Conservation (phyloP, 2,888 invertebrate genomes). For the Troides aeacus region DNA sequence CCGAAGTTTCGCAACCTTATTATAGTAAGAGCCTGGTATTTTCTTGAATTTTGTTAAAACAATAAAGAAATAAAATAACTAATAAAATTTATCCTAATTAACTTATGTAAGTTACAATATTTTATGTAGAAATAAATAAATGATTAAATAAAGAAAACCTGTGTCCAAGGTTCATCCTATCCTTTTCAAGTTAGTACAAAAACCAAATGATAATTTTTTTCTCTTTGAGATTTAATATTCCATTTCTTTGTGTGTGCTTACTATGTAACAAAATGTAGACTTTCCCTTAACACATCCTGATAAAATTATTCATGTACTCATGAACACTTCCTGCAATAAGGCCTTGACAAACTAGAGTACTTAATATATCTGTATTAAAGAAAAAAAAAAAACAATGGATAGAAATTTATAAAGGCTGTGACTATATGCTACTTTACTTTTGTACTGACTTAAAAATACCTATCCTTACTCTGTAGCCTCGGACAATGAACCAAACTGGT, state of each 20-base stretch:
- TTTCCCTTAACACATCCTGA: not conserved
- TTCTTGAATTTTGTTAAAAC: slow-evolving; percentile 69
- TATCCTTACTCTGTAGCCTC: slow-evolving; percentile 27
- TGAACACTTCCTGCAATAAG: not conserved
- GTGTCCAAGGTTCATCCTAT: slow-evolving; percentile 43
- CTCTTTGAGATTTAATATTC: not conserved
- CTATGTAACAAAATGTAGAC: not conserved
- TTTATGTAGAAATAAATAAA: slow-evolving; percentile 43
- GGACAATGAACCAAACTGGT: slow-evolving; percentile 27
- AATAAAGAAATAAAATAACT: slow-evolving; percentile 56
- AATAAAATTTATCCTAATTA: slow-evolving; percentile 42
- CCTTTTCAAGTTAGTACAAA: slow-evolving; percentile 48
- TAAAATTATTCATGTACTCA: not conserved
- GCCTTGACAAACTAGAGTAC: not conserved
- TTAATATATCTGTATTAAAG: not conserved
- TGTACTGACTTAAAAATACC: slow-evolving; percentile 31
- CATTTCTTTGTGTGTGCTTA: not conserved
- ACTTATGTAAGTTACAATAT: slow-evolving; percentile 39
- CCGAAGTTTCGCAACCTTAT: slow-evolving; percentile 52
- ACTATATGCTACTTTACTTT: slow-evolving; percentile 2
- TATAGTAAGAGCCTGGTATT: slow-evolving; percentile 78
- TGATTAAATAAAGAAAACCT: slow-evolving; percentile 35
- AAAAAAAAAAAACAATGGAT: not conserved
- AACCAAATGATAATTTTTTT: not conserved
- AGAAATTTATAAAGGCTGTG: not conserved